phyloP scores from a whole-genome alignment of 53 echinoderm and acorn worm genomes.

The Mesocentrotus franciscanus region DNA sequence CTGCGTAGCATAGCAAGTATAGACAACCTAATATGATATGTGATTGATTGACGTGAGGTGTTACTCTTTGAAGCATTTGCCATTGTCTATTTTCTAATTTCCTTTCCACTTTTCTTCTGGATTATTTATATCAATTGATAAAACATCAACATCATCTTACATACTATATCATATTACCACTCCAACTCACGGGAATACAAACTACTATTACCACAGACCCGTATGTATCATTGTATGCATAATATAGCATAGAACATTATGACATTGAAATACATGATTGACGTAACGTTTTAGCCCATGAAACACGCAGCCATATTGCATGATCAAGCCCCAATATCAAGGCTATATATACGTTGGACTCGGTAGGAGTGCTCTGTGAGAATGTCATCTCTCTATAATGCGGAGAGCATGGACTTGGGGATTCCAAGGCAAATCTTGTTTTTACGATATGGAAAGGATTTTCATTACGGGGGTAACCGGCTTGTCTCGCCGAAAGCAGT shows the following conservation, averaged over 20 bases:
- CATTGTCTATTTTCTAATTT: no score
- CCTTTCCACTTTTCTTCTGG: no score
- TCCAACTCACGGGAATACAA: no score
- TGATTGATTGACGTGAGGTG: no score
- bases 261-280: slow-evolving; percentile 4
- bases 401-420: neutral
- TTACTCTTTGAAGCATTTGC: no score
- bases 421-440: slow-evolving; percentile 49
- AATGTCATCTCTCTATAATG: slow-evolving; percentile 10
- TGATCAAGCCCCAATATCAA: slow-evolving; percentile 17
- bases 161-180: no score
- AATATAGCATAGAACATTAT: neutral
- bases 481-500: neutral
- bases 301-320: neutral
- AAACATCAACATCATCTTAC: no score
- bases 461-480: slow-evolving; percentile 58
- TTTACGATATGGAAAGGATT: slow-evolving; percentile 48
- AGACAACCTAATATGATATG: no score
- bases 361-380: neutral
- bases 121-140: no score
- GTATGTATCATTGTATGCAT: no score
- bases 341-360: neutral
- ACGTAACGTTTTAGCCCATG: neutral
- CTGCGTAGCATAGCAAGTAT: no score
- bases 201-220: no score